phyloP scores from a whole-genome alignment of 2,888 invertebrate genomes.

The Lepetodrilus schrolli region DNA sequence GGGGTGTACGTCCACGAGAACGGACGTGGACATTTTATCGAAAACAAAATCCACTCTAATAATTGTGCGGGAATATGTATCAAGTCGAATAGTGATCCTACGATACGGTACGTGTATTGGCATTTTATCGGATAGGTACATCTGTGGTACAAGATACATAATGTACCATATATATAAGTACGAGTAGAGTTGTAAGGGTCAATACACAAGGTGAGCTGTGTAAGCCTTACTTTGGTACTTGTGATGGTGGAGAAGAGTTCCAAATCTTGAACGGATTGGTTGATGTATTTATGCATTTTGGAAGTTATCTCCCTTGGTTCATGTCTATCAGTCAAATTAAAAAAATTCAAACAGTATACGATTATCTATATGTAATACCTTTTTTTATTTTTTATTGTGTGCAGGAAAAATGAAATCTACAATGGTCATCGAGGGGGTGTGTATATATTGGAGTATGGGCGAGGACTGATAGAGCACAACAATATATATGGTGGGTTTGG shows the following conservation, averaged over 20 bases:
- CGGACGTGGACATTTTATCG: conserved; percentile 97
- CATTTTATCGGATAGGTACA: neutral
- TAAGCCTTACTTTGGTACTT: too few relatives aligned
- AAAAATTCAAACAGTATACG: too few relatives aligned
- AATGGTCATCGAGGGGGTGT: conserved; percentile 99
- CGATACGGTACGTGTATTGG: conserved; percentile 80
- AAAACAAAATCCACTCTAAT: conserved; percentile 99
- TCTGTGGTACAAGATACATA: too few relatives aligned
- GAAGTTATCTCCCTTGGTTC: too few relatives aligned
- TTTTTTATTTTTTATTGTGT: too few relatives aligned
- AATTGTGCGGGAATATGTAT: conserved; percentile 99
- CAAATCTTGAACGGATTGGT: too few relatives aligned
- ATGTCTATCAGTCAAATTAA: too few relatives aligned
- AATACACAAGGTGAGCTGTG: conserved; percentile 37
- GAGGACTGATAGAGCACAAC: conserved; percentile 97
- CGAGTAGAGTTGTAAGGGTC: neutral
- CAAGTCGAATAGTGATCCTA: conserved; percentile 98
- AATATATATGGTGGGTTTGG: conserved; percentile 94
- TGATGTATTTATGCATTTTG: too few relatives aligned
- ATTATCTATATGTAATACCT: too few relatives aligned
- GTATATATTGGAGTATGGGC: conserved; percentile 97
- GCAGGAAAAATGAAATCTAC: conserved; percentile 94
- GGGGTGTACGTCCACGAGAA: conserved; percentile 99
- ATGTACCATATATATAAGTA: too few relatives aligned
- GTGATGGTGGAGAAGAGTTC: too few relatives aligned